These are phyloP conservation scores for Clistopyga incitator DNA, from an alignment of 2,888 invertebrate genomes.

Conservation along the genomic window DNA sequence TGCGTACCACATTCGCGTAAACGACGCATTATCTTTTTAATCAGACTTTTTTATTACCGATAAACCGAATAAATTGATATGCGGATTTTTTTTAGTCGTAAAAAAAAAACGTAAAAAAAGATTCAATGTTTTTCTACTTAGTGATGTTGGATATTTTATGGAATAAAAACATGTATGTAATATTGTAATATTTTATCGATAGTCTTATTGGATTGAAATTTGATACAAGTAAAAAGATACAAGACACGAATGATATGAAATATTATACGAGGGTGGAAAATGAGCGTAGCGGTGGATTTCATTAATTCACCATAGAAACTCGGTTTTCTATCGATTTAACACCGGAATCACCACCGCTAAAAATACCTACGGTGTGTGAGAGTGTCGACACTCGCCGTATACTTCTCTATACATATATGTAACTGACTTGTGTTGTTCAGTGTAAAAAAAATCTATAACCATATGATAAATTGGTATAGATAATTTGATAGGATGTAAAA, in stretches of 20 bases:
- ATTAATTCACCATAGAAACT: constrained; percentile 83
- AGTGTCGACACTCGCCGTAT: constrained; percentile 32
- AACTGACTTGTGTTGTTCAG: not conserved
- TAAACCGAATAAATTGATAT: too few species aligned
- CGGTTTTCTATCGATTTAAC: constrained; percentile 83
- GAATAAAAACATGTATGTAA: too few species aligned
- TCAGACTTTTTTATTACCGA: too few species aligned
- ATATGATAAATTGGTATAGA: not conserved
- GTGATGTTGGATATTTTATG: too few species aligned
- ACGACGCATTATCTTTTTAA: too few species aligned
- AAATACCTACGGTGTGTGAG: constrained; percentile 74
- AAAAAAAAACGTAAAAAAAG: too few species aligned
- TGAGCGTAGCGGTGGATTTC: constrained; percentile 37
- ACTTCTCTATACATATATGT: constrained; percentile 13
- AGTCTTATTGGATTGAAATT: too few species aligned
- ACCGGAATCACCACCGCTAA: constrained; percentile 77
- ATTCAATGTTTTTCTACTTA: too few species aligned
- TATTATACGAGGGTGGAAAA: not conserved
- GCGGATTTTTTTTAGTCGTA: too few species aligned
- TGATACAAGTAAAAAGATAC: not conserved
- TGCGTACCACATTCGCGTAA: too few species aligned
- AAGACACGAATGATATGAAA: not conserved
- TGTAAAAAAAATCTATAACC: not conserved
- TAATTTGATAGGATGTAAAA: too few species aligned
- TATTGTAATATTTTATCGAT: too few species aligned